Conservation (phyloP, 1,140 invertebrate species). For the Drosophila kikkawai region DNA sequence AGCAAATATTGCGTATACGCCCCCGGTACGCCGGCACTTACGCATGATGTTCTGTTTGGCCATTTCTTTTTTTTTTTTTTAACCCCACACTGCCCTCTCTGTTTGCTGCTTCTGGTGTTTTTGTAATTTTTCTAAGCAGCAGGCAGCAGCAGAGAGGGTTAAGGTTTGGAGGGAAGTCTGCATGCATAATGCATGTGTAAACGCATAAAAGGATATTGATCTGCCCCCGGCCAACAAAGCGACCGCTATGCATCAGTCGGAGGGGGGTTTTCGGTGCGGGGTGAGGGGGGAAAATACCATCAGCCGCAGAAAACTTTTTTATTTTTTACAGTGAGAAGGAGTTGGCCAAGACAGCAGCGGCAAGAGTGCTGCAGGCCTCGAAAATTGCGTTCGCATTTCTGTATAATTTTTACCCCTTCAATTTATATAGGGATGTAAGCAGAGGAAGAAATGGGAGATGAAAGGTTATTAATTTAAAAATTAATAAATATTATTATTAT, state of each 20-base stretch:
- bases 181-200: conserved; percentile 63
- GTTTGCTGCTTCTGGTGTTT: conserved; percentile 30
- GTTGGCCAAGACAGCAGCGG: conserved; percentile 61
- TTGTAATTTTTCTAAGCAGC: conserved; percentile 76
- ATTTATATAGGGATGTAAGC: conserved; percentile 8
- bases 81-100: conserved; percentile 3
- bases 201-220: conserved; percentile 83
- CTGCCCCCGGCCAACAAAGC: conserved; percentile 73
- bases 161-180: conserved; percentile 26
- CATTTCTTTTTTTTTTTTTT: conserved; percentile 39
- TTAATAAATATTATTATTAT: background rate
- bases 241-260: conserved; percentile 65
- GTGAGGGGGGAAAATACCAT: conserved; percentile 14
- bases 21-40: conserved; percentile 54
- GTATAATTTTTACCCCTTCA: conserved; percentile 55
- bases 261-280: background rate
- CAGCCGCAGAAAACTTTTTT: conserved; percentile 71
- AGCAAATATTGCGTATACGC: conserved; percentile 81
- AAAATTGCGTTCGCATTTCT: conserved; percentile 69
- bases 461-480: too few relatives aligned
- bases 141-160: conserved; percentile 12
- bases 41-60: conserved; percentile 70
- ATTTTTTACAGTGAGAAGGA: conserved; percentile 27
- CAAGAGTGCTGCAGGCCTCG: conserved; percentile 57
- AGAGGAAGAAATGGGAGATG: background rate